Evolutionary conservation across 2,797 vertebrate species (phyloP).

Genomic region (Crenichthys baileyi): DNA sequence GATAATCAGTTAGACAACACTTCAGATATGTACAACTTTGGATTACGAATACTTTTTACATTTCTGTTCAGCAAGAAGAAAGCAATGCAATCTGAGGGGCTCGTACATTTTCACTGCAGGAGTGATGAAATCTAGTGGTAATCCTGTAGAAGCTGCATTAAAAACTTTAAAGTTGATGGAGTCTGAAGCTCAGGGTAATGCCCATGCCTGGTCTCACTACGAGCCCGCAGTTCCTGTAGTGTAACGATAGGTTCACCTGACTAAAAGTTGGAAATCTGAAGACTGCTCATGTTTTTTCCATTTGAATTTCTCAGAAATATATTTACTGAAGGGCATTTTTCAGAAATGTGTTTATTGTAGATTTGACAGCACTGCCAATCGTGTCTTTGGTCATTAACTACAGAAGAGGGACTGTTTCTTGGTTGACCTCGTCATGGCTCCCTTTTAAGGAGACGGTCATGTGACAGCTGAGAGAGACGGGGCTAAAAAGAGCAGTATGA

Average conservation of each 20-base stretch:
- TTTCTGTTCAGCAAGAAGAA: slow-evolving; percentile 24
- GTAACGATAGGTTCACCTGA: not conserved
- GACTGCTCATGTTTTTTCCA: no score
- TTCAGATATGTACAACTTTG: slow-evolving; percentile 66
- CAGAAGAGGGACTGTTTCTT: not conserved
- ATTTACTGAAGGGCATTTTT: not conserved
- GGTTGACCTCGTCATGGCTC: not conserved
- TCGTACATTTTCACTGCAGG: slow-evolving; percentile 13
- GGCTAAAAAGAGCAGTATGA: not conserved
- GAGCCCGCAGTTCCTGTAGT: slow-evolving; percentile 25
- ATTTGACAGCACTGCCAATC: not conserved
- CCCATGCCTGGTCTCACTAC: slow-evolving; percentile 35
- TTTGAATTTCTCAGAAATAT: not conserved
- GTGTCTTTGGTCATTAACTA: not conserved
- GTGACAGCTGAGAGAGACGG: not conserved
- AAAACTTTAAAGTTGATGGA: slow-evolving; percentile 30
- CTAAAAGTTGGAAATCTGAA: not conserved
- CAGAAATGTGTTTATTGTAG: not conserved
- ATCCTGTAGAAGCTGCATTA: slow-evolving; percentile 30
- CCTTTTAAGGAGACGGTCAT: not conserved
- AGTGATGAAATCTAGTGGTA: slow-evolving; percentile 37
- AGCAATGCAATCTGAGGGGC: slow-evolving; percentile 27
- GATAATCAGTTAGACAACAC: slow-evolving; percentile 39
- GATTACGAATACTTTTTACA: slow-evolving; percentile 58
- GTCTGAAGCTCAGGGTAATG: slow-evolving; percentile 56